Evolutionary conservation across 2,113 vertebrate genomes (phyloP), one percentile per base, ranked within the genome.

Genomic region (Hydrochoerus hydrochaeris): DNA sequence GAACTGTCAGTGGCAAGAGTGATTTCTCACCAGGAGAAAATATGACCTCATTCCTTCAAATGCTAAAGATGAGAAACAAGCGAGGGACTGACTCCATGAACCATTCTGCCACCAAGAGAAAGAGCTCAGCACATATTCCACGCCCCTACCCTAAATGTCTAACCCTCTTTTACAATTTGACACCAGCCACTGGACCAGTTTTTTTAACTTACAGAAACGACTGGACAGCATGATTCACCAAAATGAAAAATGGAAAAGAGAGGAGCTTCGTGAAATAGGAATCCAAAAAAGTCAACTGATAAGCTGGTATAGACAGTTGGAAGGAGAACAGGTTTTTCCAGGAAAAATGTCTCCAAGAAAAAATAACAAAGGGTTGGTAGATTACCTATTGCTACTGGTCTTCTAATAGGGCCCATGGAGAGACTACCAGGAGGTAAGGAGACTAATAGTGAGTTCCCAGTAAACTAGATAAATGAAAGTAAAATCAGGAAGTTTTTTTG

Each of bases 31-130:
- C 65, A 65, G 46, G 41, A 10, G n/a, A 57, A 44, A 84, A 86
- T 30, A 5, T 95, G 67, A 92, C 87, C 54, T 95, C 87, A 80
- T 67, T 93, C 35, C 17, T 89, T 32, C 44, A 80, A 24, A 60
- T 19, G 26, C 19, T 82, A 12, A 54, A 30, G 28, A 62, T 57
- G 63, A 93, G 20, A 93, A 89, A 82, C 57, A 95, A 92, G 46
- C 77, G 44, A 93, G 49, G 17, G 9, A 16, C 49, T 1, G 1
- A 63, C 67, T 69, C 12, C 3, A 28, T 44, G 26, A 87, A 28
- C 10, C 26, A 10, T 73, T 95, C 38, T 78, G 32, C 57, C 16
- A 28, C 24, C 57, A 88, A 90, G 57, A 58, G 13, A 17, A 58
- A 95, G 35, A 57, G 26, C 22, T 58, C 80, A 73, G 3, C 4